phyloP scores from a whole-genome alignment of 2,113 vertebrate species.

The Sapajus apella region DNA sequence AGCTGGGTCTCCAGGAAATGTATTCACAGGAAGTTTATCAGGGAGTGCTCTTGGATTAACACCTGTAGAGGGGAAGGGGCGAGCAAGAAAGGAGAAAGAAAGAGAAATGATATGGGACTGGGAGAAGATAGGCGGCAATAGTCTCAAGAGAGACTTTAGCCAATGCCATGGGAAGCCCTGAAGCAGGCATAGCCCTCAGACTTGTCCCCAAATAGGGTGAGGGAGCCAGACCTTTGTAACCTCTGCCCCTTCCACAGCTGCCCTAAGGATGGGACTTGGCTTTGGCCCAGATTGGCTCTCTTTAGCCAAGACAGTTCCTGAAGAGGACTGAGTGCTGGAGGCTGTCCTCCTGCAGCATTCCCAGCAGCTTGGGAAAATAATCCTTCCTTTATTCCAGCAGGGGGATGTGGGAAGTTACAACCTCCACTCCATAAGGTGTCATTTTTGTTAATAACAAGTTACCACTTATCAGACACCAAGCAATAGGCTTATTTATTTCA shows the following conservation, averaged over 20 bases:
- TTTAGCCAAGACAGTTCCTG: not conserved
- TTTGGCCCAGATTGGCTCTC: not conserved
- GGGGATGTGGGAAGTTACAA: not conserved
- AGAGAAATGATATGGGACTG: not conserved
- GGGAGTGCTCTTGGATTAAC: not conserved
- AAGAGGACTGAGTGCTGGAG: not conserved
- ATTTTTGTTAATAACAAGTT: not conserved
- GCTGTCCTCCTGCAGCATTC: not conserved
- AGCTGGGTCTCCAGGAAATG: not conserved
- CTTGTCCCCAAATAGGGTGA: not conserved
- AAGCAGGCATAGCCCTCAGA: not conserved
- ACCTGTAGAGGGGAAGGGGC: not conserved
- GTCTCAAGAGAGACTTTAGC: not conserved
- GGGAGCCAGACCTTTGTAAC: too few species aligned
- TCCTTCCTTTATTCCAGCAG: not conserved
- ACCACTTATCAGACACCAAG: not conserved
- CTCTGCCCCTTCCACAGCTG: fast-evolving
- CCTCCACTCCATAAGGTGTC: not conserved
- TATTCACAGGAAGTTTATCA: not conserved
- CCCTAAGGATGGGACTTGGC: not conserved
- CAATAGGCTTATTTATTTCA: not conserved
- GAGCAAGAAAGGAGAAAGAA: not conserved
- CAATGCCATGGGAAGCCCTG: not conserved
- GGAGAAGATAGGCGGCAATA: not conserved
- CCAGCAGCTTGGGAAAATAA: not conserved